Evolutionary conservation across 2,888 invertebrate genomes (phyloP).

Genomic region (Meteorus colon): DNA sequence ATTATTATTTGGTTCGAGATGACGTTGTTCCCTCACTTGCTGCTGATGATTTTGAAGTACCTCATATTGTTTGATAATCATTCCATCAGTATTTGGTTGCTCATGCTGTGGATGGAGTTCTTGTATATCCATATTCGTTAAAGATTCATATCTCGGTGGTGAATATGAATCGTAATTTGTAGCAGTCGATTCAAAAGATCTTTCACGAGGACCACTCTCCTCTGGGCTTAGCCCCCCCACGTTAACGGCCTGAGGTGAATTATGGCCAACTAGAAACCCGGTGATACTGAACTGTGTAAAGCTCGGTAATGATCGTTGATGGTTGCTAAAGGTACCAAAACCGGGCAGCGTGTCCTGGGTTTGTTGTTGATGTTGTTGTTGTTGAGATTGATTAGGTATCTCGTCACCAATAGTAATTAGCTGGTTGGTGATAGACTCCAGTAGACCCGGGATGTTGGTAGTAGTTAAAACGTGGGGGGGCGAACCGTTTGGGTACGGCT

Average conservation of each 20-base stretch:
- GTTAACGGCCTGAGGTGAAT: constrained; percentile 80
- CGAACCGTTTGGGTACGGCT: constrained; percentile 88
- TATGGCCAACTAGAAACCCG: constrained; percentile 76
- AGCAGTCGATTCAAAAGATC: constrained; percentile 68
- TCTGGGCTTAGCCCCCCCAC: constrained; percentile 85
- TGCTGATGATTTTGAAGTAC: constrained; percentile 31
- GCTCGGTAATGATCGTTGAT: constrained; percentile 77
- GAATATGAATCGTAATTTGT: constrained; percentile 60
- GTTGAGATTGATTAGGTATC: constrained; percentile 49
- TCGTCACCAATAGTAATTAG: constrained; percentile 88
- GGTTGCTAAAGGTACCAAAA: constrained; percentile 67
- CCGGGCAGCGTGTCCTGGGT: constrained; percentile 61
- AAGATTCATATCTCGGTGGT: constrained; percentile 61
- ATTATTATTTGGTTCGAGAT: constrained; percentile 64
- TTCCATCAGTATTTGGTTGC: constrained; percentile 53
- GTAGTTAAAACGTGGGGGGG: constrained; percentile 89
- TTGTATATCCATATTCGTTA: constrained; percentile 53
- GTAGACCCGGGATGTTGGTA: constrained; percentile 73
- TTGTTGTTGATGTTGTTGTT: constrained; percentile 54
- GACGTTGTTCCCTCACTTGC: constrained; percentile 37
- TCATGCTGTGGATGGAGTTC: constrained; percentile 39
- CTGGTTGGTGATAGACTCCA: constrained; percentile 73
- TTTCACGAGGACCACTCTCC: constrained; percentile 75
- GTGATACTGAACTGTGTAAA: constrained; percentile 79
- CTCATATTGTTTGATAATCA: constrained; percentile 58